These are phyloP conservation scores for Pseudotriccus pelzelni DNA, from an alignment of 2,797 vertebrate genomes.

Conservation along the genomic window DNA sequence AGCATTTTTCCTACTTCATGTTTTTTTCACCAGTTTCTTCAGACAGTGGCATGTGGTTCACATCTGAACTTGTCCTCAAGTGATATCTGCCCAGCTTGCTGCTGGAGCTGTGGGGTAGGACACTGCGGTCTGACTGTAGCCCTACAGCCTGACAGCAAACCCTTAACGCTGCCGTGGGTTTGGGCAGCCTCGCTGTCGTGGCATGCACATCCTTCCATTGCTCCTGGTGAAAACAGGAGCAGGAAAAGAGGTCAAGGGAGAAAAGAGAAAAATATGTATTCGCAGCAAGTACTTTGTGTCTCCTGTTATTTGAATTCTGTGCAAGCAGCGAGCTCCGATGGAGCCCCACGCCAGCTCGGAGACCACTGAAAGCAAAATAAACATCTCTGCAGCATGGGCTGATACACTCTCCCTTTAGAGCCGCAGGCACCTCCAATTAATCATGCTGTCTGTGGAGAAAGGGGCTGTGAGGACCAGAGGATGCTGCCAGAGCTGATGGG, in stretches of 20 bases:
- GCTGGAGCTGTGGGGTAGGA: neutral
- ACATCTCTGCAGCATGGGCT: conserved; percentile 32
- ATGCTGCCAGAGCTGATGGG: neutral
- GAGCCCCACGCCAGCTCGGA: neutral
- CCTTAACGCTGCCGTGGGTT: neutral
- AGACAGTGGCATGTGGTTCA: neutral
- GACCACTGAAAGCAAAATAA: conserved; percentile 51
- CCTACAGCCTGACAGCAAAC: neutral
- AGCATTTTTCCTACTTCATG: neutral
- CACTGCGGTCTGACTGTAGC: neutral
- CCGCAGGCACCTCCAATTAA: conserved; percentile 30
- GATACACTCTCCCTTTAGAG: conserved; percentile 4
- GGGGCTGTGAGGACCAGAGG: conserved; percentile 5
- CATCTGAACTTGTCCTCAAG: neutral
- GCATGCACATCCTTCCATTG: neutral
- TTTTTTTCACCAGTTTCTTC: neutral
- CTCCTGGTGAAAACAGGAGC: conserved; percentile 41
- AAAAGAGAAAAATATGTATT: conserved; percentile 1
- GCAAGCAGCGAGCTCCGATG: neutral
- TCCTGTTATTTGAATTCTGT: conserved; percentile 15
- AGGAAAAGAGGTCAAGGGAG: conserved; percentile 50
- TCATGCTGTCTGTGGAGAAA: conserved; percentile 32
- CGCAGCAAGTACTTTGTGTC: neutral
- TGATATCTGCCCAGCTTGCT: neutral
- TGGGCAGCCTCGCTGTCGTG: neutral